Conservation (phyloP, 30 jellyfish, hydroid and myxozoan species). For the Phacellophora camtschatica region DNA sequence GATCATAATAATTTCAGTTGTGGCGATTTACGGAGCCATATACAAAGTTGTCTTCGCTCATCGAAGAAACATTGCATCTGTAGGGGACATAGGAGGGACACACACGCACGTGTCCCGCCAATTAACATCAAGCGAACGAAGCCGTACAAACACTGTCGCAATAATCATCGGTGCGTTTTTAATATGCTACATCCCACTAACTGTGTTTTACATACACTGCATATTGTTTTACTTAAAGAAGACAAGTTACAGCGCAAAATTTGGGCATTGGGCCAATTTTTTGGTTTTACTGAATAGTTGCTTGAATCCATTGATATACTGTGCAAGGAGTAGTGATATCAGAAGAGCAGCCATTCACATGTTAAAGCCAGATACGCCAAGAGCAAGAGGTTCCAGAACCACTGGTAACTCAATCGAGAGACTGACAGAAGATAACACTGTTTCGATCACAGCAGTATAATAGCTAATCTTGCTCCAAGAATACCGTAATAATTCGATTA, state of each 20-base stretch:
- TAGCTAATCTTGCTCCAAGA: too few species aligned
- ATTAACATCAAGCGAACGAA: neutral
- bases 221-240: neutral
- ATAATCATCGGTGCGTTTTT: neutral
- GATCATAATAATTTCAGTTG: slow-evolving; percentile 4
- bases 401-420: too few species aligned
- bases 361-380: neutral
- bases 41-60: slow-evolving; percentile 1
- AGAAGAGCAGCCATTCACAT: slow-evolving; percentile 27
- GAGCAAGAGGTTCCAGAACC: neutral
- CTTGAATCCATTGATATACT: slow-evolving; percentile 49
- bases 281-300: slow-evolving; percentile 41
- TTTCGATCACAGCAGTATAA: too few species aligned
- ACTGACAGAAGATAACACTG: too few species aligned
- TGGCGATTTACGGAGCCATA: slow-evolving; percentile 1
- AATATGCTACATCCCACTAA: slow-evolving; percentile 5
- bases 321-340: slow-evolving; percentile 56
- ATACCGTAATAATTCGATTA: too few species aligned
- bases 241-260: neutral
- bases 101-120: neutral
- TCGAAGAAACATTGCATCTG: neutral
- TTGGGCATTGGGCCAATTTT: slow-evolving; percentile 47
- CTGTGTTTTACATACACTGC: neutral
- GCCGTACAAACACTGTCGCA: slow-evolving; percentile 4
- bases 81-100: neutral